phyloP scores from a whole-genome alignment of 2,888 invertebrate species.

The Danaus chrysippus region DNA sequence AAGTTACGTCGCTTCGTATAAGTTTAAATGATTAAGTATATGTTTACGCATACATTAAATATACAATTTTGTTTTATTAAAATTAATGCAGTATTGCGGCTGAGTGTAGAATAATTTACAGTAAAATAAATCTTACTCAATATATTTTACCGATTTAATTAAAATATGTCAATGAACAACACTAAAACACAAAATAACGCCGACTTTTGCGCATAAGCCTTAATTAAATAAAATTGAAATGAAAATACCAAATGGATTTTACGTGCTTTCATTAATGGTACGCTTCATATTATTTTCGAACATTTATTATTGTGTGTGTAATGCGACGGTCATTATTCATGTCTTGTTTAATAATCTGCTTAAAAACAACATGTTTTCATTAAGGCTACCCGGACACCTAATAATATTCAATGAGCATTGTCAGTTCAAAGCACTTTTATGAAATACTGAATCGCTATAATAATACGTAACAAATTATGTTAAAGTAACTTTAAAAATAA shows the following conservation, averaged over 20 bases:
- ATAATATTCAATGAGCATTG: constrained; percentile 24
- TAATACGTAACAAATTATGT: not conserved
- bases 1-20: no score
- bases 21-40: no score
- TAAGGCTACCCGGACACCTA: constrained; percentile 37
- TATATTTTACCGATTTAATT: constrained; percentile 30
- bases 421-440: constrained; percentile 15
- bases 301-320: constrained; percentile 71
- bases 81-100: not conserved
- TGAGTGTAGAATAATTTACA: constrained; percentile 13
- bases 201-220: constrained; percentile 61
- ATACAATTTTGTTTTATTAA: not conserved
- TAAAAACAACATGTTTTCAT: constrained; percentile 76
- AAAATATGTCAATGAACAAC: constrained; percentile 42
- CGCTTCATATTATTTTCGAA: constrained; percentile 73
- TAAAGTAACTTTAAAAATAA: not conserved
- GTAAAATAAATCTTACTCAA: constrained; percentile 18
- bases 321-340: constrained; percentile 71
- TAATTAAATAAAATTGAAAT: constrained; percentile 79
- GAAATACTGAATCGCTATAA: constrained; percentile 1
- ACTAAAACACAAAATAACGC: constrained; percentile 48
- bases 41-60: not conserved
- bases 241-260: constrained; percentile 77
- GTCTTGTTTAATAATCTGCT: constrained; percentile 72
- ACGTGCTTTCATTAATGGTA: constrained; percentile 76